Evolutionary conservation across 1,140 invertebrate species (phyloP), one percentile per base, ranked within the genome.

Genomic region (Bursaphelenchus mucronatus): DNA sequence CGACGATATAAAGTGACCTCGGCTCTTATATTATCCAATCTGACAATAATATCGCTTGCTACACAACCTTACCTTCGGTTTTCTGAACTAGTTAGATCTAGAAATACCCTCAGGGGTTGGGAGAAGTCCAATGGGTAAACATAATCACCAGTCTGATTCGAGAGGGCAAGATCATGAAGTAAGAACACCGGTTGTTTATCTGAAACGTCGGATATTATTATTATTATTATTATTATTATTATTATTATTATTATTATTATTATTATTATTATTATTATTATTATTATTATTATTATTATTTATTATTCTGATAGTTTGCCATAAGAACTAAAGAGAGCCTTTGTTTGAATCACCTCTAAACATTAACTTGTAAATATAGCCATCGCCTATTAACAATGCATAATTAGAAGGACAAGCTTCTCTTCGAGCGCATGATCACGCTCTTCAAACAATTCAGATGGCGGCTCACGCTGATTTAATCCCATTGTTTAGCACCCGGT

Each of bases 81-180:
- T 39, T 69, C 56, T 52, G 39, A 69, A 58, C 62, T 73, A n/a
- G 67, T 69, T 15, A 69, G 21, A 50, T 69, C 67, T 5, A 69
- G 49, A 39, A 69, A 69, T 13, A 69, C 17, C 30, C 67, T 46
- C 13, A 69, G 39, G 11, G 56, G 61, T 43, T 73, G 56, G 15
- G 63, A 47, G n/a, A 69, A 67, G 52, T 69, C 67, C 17, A 69
- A 39, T 11, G 67, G 67, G 17, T 75, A 69, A 11, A 39, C 47
- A 46, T 69, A 69, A 52, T 69, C 67, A 8, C 67, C 67, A 9
- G 67, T 74, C 39, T 47, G n/a, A 69, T 69, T 69, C n/a, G 71
- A 17, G n/a, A 69, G 45, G n/a, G 67, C 67, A 15, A 54, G 21
- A 39, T 69, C 67, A 44, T 69, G 67, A 21, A 69, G 30, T 10